Evolutionary conservation across 2,888 invertebrate genomes (phyloP).

Genomic region (Hecatera dysodea): DNA sequence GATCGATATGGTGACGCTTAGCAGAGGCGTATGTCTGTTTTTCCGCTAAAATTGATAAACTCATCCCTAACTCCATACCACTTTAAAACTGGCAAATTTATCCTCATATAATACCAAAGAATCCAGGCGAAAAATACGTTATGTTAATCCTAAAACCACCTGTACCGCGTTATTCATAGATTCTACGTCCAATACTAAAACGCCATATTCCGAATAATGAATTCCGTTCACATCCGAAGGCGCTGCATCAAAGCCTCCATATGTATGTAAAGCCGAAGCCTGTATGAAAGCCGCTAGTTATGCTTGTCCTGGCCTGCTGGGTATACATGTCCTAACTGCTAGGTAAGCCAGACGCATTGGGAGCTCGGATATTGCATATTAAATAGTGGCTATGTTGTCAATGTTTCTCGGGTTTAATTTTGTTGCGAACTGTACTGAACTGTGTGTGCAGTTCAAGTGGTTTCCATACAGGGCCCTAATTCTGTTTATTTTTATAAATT

Average conservation of each 20-base stretch:
- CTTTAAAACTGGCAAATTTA: not conserved
- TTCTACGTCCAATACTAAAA: constrained; percentile 40
- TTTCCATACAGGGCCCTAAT: not conserved
- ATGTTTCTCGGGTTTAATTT: constrained; percentile 3
- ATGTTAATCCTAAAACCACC: constrained; percentile 34
- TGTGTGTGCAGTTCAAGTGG: not conserved
- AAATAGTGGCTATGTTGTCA: constrained; percentile 22
- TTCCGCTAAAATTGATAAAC: no score
- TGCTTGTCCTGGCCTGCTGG: constrained; percentile 23
- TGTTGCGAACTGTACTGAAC: not conserved
- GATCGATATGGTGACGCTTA: no score
- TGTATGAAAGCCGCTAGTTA: constrained; percentile 47
- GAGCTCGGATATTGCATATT: constrained; percentile 40
- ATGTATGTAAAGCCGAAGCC: constrained; percentile 40
- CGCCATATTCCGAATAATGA: constrained; percentile 48
- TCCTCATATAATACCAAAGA: not conserved
- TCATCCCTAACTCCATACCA: no score
- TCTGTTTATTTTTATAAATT: no score
- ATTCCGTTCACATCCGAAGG: constrained; percentile 48
- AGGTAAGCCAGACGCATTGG: constrained; percentile 26
- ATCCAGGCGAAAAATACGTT: constrained; percentile 16
- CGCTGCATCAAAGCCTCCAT: constrained; percentile 42
- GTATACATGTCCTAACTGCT: constrained; percentile 19
- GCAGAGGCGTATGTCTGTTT: no score
- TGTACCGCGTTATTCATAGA: constrained; percentile 34